Evolutionary conservation across 1,140 invertebrate species (phyloP), one percentile per base, ranked within the genome.

Genomic region (Cydia splendana): DNA sequence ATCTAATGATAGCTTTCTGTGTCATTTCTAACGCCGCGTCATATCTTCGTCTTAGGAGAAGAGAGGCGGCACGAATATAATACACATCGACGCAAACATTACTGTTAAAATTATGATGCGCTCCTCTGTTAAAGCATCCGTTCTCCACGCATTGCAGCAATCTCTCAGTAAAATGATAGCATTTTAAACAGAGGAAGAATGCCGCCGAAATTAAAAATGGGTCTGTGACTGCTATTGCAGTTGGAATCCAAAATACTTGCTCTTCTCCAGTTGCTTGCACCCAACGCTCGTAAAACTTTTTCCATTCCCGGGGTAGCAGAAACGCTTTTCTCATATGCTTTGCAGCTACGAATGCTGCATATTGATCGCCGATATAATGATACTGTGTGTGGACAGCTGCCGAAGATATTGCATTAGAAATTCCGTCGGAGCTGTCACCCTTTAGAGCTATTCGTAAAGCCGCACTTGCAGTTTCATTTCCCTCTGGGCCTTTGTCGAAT

Each of bases 271-370:
- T 92, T 7, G 80, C 82, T 18, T 87, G 85, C 7, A 81, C 76
- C 91, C 91, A 93, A 48, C 83, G 84, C 18, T 84, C 75, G 62
- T 87, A 65, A 82, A 87, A 90, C 73, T 81, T 84, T 74, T 79
- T 83, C 91, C 91, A 93, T 62, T 91, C 83, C 75, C 75, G 83
- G 2, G 83, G 81, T 15, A 93, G 67, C 57, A 89, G 85, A 77
- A 82, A 91, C n/a, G 83, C 82, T 77, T 92, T 92, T 75, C 91
- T 84, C 91, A 93, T 92, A 84, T 87, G 88, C 53, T 86, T 89
- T 30, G 85, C 83, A 13, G 91, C 84, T 75, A 92, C 83, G 81
- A 92, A 91, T 30, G 91, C 90, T 28, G 85, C 84, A 74, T 85
- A 82, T 20, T n/a, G 38, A 76, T 91, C 86, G 18, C 82, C 79